phyloP scores from a whole-genome alignment of 2,888 invertebrate genomes.

The Sinopyrophorus schimmeli region DNA sequence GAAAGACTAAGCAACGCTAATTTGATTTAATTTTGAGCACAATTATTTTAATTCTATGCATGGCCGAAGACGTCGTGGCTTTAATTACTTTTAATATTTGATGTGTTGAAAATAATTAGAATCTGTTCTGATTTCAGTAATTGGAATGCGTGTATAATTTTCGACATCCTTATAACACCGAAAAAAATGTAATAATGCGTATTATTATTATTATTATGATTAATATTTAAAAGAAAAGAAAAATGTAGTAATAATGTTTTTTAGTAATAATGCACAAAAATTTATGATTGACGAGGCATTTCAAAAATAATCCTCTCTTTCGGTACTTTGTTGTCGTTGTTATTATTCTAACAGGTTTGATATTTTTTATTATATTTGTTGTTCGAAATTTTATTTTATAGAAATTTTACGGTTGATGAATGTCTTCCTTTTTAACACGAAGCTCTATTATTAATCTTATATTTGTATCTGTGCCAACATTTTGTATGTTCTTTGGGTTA shows the following conservation, averaged over 20 bases:
- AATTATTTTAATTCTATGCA: background rate
- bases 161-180: constrained; percentile 13
- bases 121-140: constrained; percentile 24
- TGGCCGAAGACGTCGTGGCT: background rate
- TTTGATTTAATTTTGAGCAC: background rate
- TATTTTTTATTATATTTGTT: constrained; percentile 30
- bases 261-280: constrained; percentile 24
- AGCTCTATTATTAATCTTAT: constrained; percentile 1
- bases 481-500: constrained; percentile 33
- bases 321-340: too few species aligned
- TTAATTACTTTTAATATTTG: too few species aligned
- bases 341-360: too few species aligned
- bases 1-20: background rate
- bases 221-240: too few species aligned
- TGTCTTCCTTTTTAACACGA: constrained; percentile 16
- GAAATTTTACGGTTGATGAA: constrained; percentile 12
- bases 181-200: constrained; percentile 9
- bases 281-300: background rate
- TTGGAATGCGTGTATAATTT: constrained; percentile 10
- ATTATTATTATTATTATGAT: too few species aligned
- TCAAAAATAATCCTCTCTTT: background rate
- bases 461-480: constrained; percentile 30
- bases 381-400: constrained; percentile 25
- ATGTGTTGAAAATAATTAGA: too few species aligned
- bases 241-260: constrained; percentile 20